Evolutionary conservation across 2,113 vertebrate genomes (phyloP), one percentile per base, ranked within the genome.

Genomic region (Gambusia affinis): DNA sequence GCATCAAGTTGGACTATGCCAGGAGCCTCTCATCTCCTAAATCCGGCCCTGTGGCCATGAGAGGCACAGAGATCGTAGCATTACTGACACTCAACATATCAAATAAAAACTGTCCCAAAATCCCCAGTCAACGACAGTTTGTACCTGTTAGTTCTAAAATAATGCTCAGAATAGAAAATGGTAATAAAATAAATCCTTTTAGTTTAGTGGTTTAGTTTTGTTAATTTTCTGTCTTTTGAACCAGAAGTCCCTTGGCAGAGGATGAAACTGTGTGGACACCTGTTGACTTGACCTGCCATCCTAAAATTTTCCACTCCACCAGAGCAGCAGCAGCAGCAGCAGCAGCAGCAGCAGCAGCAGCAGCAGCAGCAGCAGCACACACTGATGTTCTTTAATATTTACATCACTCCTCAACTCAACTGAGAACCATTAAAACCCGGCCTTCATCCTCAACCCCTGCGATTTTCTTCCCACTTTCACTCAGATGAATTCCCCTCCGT

Each of bases 261-360:
- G 22, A 19, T 24, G 47, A 42, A n/a, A 83, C 42, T 68, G 31
- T 57, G 33, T 27, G 69, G 68, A 79, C 2, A 76, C 78, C 82
- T 91, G 78, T 90, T 89, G 82, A 81, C 85, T 89, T 84, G 81
- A 89, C 82, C 81, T 67, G 54, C 35, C 71, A 57, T 78, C 78
- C 67, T 83, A 54, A 82, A 77, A 30, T 75, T 81, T 74, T 82
- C 11, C 33, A 69, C 8, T 75, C 37, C 30, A 72, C 67, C 51
- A 71, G 60, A 70, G 64, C 37, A 61, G 37, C 72, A 80, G 65
- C 62, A 79, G 44, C 37, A 31, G 30, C 30, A 33, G 33, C 33
- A 33, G 33, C 33, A 33, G 33, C 33, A 33, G 33, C 33, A 35
- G 33, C 33, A 35, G 8, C 15, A 42, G 30, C 30, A 33, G 33